Evolutionary conservation across 64 coral and sea anemone species (phyloP).

Genomic region (Montipora cactus): DNA sequence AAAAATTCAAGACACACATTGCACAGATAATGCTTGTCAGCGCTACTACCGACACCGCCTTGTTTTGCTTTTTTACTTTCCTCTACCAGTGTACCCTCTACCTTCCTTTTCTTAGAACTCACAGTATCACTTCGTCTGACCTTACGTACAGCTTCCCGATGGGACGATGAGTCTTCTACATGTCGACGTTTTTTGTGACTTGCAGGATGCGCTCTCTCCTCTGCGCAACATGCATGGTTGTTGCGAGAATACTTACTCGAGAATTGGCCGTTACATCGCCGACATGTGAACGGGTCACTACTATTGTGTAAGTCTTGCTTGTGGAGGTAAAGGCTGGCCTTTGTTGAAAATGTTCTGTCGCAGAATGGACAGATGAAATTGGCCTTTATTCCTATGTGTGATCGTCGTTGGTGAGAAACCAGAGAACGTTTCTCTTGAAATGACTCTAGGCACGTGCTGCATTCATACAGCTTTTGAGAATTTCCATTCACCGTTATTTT

Average conservation of each 20-base stretch:
- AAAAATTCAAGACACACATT: background rate
- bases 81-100: background rate
- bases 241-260: background rate
- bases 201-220: background rate
- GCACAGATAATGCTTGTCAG: background rate
- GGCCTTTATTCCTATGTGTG: background rate
- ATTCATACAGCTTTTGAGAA: background rate
- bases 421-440: background rate
- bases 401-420: background rate
- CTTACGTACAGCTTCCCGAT: background rate
- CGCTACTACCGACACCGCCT: background rate
- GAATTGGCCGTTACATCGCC: background rate
- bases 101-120: background rate
- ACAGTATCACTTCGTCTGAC: background rate
- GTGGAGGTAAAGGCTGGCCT: background rate
- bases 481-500: background rate
- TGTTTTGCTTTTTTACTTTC: background rate
- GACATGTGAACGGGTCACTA: background rate
- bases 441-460: background rate
- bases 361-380: background rate
- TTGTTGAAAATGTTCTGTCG: constrained; percentile 7
- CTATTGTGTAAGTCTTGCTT: background rate
- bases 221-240: background rate
- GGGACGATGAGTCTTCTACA: background rate
- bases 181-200: constrained; percentile 5